A percentile compares a stretch with the other conserved stretches of the same genome.
Evolutionary conservation across 2,888 invertebrate genomes (phyloP).

Genomic region (Drosophila mercatorum): DNA sequence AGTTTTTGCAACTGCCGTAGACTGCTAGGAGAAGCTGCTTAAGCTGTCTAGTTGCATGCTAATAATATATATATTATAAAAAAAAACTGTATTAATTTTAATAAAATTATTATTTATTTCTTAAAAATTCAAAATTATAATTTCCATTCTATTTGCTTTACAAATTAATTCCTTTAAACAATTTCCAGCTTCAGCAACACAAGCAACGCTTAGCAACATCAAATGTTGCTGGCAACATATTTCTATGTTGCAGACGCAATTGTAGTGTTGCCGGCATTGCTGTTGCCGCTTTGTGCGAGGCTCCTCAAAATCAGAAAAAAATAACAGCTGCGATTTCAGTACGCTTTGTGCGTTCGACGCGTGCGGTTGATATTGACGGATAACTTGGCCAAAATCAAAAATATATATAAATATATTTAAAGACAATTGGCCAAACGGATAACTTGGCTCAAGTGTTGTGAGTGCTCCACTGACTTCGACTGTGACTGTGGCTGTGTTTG

Average conservation of each 20-base stretch:
- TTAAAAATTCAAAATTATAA: not conserved
- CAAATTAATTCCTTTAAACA: not conserved
- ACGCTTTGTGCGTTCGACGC: conserved; percentile 82
- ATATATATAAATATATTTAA: conserved; percentile 12
- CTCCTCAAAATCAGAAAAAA: conserved; percentile 53
- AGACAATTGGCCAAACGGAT: conserved; percentile 48
- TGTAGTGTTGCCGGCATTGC: conserved; percentile 18
- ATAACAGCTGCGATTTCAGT: conserved; percentile 73
- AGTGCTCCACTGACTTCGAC: conserved; percentile 10
- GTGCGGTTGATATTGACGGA: conserved; percentile 75
- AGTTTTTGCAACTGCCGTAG: too few relatives aligned
- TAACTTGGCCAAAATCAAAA: conserved; percentile 37
- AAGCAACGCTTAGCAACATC: conserved; percentile 46
- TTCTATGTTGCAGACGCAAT: conserved; percentile 25
- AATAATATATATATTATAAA: too few relatives aligned
- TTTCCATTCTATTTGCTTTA: not conserved
- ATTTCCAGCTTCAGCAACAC: not conserved
- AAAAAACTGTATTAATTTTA: too few relatives aligned
- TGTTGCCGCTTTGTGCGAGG: conserved; percentile 41
- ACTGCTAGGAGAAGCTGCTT: too few relatives aligned
- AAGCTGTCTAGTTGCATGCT: too few relatives aligned
- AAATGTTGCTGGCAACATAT: conserved; percentile 60
- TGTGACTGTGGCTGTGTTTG: not conserved
- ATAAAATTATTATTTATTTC: not conserved
- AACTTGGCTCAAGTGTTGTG: conserved; percentile 38